These are phyloP conservation scores for Bungarus multicinctus DNA, from an alignment of 2,113 vertebrate genomes.

Conservation along the genomic window DNA sequence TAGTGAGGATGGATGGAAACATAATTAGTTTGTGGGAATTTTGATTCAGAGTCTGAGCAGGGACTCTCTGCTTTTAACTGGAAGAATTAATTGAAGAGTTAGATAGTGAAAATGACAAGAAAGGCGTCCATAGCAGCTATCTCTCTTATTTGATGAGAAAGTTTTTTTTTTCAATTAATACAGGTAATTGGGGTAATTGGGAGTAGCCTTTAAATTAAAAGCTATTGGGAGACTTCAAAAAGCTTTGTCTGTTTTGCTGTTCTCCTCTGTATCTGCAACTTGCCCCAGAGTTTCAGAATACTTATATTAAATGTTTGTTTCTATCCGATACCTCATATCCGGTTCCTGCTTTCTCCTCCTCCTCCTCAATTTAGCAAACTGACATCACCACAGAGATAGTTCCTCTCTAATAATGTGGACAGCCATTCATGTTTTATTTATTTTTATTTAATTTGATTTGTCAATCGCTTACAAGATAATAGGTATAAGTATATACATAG, in stretches of 20 bases:
- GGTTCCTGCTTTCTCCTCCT: not conserved
- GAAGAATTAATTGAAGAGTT: not conserved
- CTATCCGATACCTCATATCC: not conserved
- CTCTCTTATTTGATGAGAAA: not conserved
- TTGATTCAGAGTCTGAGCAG: not conserved
- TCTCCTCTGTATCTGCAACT: not conserved
- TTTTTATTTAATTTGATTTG: no score
- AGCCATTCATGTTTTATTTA: no score
- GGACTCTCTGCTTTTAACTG: not conserved
- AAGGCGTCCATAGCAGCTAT: not conserved
- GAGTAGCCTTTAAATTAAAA: not conserved
- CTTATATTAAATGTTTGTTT: not conserved
- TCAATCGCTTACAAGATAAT: no score
- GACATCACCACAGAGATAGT: not conserved
- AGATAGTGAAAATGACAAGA: not conserved
- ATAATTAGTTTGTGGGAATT: not conserved
- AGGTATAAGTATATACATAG: no score
- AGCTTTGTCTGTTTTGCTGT: not conserved
- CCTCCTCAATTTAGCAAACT: not conserved
- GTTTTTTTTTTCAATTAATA: not conserved
- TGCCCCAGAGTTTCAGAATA: not conserved
- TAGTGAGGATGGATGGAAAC: not conserved
- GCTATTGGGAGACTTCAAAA: not conserved
- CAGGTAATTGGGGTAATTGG: not conserved
- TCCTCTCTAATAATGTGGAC: not conserved